Evolutionary conservation across 2,113 vertebrate species (phyloP).

Genomic region (Sebastes fasciatus): DNA sequence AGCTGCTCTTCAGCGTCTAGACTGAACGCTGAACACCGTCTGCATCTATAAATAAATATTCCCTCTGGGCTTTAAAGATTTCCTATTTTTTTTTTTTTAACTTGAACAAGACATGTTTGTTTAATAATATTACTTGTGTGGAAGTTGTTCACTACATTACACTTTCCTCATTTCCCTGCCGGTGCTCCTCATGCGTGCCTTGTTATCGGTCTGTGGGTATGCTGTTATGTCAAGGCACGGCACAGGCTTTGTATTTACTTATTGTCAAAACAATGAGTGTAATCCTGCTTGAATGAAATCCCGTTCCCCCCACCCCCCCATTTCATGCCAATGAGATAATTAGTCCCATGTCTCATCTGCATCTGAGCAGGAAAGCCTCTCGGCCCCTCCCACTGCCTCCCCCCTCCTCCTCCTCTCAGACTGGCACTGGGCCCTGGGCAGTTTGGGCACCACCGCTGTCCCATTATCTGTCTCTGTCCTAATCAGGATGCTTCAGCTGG

Average conservation of each 20-base stretch:
- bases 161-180: slow-evolving; percentile 40
- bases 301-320: slow-evolving; percentile 1
- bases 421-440: slow-evolving; percentile 69
- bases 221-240: slow-evolving; percentile 44
- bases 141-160: slow-evolving; percentile 26
- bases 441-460: slow-evolving; percentile 60
- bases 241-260: slow-evolving; percentile 72
- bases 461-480: slow-evolving; percentile 57
- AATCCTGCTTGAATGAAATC: slow-evolving; percentile 73
- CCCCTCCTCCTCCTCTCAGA: not conserved
- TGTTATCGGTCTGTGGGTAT: slow-evolving; percentile 57
- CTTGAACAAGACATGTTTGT: slow-evolving; percentile 33
- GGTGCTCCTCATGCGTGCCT: slow-evolving; percentile 39
- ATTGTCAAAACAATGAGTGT: slow-evolving; percentile 76
- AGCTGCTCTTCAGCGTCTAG: slow-evolving; percentile 46
- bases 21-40: slow-evolving; percentile 58
- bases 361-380: slow-evolving; percentile 58
- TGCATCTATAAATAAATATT: slow-evolving; percentile 70
- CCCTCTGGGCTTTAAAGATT: slow-evolving; percentile 42
- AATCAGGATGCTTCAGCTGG: slow-evolving; percentile 61
- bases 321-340: slow-evolving; percentile 78
- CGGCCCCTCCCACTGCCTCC: not conserved
- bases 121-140: slow-evolving; percentile 3
- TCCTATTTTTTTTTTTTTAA: slow-evolving; percentile 5
- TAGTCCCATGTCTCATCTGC: slow-evolving; percentile 77